These are phyloP conservation scores for Lepisosteus osseus DNA, from an alignment of 2,113 vertebrate genomes.

Conservation along the genomic window DNA sequence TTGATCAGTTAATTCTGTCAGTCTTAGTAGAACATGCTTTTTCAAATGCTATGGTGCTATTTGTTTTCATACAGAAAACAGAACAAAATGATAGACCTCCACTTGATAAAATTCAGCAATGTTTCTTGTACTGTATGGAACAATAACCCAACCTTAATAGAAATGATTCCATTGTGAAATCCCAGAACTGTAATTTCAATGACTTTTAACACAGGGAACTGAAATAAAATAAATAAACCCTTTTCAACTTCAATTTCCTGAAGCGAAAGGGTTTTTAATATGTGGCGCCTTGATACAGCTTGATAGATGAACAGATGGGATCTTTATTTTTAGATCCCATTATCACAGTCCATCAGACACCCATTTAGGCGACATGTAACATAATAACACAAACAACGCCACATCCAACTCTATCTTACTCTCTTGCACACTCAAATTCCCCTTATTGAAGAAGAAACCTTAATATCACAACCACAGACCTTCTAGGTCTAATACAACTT, in stretches of 20 bases:
- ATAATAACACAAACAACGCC: constrained; percentile 26
- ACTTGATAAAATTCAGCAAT: too few relatives aligned
- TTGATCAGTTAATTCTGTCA: too few relatives aligned
- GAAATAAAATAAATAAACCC: constrained; percentile 14
- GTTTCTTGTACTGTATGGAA: too few relatives aligned
- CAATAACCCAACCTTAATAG: too few relatives aligned
- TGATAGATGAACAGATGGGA: constrained; percentile 44
- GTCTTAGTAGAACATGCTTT: too few relatives aligned
- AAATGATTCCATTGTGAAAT: too few relatives aligned
- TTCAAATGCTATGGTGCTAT: too few relatives aligned
- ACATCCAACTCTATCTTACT: not conserved
- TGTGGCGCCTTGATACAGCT: constrained; percentile 28
- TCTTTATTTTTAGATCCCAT: constrained; percentile 40
- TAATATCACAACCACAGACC: too few relatives aligned
- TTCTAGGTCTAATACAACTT: too few relatives aligned
- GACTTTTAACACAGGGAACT: constrained; percentile 6
- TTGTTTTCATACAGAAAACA: too few relatives aligned
- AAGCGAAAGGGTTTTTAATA: constrained; percentile 23
- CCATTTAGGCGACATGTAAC: constrained; percentile 37
- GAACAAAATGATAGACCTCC: too few relatives aligned
- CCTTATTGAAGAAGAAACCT: too few relatives aligned
- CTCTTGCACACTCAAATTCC: not conserved
- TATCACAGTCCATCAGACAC: constrained; percentile 44
- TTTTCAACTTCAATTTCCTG: constrained; percentile 6
- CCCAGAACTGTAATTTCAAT: not conserved